Evolutionary conservation across 2,797 vertebrate genomes (phyloP).

Genomic region (Dermochelys coriacea): DNA sequence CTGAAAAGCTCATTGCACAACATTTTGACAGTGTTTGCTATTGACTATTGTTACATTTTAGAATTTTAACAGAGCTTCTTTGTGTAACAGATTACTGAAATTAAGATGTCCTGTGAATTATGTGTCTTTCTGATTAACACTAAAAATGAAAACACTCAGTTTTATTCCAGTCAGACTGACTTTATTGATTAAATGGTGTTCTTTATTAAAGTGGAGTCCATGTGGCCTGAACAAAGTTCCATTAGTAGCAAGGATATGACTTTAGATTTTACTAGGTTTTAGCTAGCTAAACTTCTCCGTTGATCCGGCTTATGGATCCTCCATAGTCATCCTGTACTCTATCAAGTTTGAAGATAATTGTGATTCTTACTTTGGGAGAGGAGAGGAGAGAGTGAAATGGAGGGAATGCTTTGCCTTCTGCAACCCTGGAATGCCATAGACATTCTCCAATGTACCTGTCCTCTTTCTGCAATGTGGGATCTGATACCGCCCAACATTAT

Average conservation of each 20-base stretch:
- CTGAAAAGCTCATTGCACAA: neutral
- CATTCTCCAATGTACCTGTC: neutral
- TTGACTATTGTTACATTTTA: neutral
- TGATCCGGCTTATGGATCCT: neutral
- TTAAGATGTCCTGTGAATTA: neutral
- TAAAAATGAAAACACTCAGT: neutral
- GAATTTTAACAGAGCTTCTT: neutral
- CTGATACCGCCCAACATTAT: neutral
- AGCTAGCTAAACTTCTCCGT: neutral
- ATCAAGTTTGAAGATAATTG: neutral
- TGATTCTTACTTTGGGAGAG: accelerated
- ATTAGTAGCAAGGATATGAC: neutral
- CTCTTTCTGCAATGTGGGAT: accelerated
- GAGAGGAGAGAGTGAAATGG: neutral
- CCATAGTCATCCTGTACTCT: neutral
- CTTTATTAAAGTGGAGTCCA: neutral
- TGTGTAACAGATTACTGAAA: neutral
- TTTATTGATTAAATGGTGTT: neutral
- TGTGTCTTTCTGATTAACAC: neutral
- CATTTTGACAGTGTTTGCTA: neutral
- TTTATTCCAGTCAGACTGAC: neutral
- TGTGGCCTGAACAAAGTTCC: neutral
- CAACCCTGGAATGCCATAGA: neutral
- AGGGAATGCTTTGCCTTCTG: neutral
- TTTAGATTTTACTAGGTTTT: neutral